phyloP scores from a whole-genome alignment of 2,797 vertebrate genomes.

The Enteromius afrohamiltoni region DNA sequence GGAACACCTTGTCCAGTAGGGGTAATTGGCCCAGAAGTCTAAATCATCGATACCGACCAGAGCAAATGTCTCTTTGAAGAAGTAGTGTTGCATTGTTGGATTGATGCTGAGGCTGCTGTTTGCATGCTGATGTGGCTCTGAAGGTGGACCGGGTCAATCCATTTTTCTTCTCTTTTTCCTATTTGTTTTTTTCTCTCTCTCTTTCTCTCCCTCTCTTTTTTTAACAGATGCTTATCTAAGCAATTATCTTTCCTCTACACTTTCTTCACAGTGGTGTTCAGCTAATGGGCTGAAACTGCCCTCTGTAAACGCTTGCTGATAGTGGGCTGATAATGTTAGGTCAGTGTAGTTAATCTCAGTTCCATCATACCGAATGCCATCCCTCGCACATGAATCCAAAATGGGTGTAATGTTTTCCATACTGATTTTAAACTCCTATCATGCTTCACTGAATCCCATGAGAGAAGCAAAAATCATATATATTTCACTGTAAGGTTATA shows the following conservation, averaged over 20 bases:
- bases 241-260: conserved; percentile 63
- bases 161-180: conserved; percentile 46
- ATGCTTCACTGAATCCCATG: background rate
- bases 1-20: conserved; percentile 12
- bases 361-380: conserved; percentile 11
- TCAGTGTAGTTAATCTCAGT: conserved; percentile 43
- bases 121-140: conserved; percentile 32
- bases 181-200: conserved; percentile 23
- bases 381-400: conserved; percentile 31
- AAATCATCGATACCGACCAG: conserved; percentile 38
- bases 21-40: conserved; percentile 24
- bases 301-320: conserved; percentile 56
- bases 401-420: conserved; percentile 37
- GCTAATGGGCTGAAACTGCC: conserved; percentile 63
- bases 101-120: conserved; percentile 25
- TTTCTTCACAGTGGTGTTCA: conserved; percentile 52
- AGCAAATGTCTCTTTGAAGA: conserved; percentile 44
- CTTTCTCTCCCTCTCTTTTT: conserved; percentile 33
- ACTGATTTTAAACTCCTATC: background rate
- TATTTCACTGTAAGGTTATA: background rate
- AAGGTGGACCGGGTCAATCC: conserved; percentile 55
- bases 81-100: conserved; percentile 38
- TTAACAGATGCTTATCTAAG: conserved; percentile 59
- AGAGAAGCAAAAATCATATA: conserved; percentile 14
- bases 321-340: conserved; percentile 48